phyloP scores from a whole-genome alignment of 2,888 invertebrate species.

The Acronicta alni region DNA sequence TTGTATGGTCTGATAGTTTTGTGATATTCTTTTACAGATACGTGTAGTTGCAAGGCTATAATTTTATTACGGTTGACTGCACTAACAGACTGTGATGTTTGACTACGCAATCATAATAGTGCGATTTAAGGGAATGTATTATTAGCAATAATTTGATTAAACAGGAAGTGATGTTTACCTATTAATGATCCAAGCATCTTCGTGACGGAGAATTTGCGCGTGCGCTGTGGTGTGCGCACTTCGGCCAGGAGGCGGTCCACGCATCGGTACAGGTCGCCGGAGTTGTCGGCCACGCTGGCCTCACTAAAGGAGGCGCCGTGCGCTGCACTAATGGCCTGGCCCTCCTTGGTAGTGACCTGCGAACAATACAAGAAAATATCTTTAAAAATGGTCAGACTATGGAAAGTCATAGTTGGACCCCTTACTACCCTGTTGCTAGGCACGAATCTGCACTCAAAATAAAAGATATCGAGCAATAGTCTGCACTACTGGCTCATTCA shows the following conservation, averaged over 20 bases:
- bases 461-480: too few species aligned
- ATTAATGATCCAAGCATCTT: slow-evolving; percentile 94
- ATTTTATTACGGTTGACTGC: too few species aligned
- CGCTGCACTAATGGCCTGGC: slow-evolving; percentile 91
- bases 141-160: background rate
- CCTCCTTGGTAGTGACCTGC: slow-evolving; percentile 93
- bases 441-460: too few species aligned
- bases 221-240: slow-evolving; percentile 90
- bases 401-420: too few species aligned
- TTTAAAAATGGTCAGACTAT: background rate
- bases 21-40: too few species aligned
- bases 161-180: slow-evolving; percentile 73
- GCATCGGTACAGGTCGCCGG: slow-evolving; percentile 92
- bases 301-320: slow-evolving; percentile 93
- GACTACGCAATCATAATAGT: background rate
- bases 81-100: too few species aligned
- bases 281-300: slow-evolving; percentile 95
- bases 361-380: slow-evolving; percentile 42
- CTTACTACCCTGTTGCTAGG: too few species aligned
- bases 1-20: too few species aligned
- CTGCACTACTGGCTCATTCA: too few species aligned
- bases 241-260: slow-evolving; percentile 92
- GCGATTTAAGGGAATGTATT: background rate
- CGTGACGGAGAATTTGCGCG: slow-evolving; percentile 93
- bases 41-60: too few species aligned